Evolutionary conservation across 1,140 invertebrate genomes (phyloP).

Genomic region (Cydia fagiglandana): DNA sequence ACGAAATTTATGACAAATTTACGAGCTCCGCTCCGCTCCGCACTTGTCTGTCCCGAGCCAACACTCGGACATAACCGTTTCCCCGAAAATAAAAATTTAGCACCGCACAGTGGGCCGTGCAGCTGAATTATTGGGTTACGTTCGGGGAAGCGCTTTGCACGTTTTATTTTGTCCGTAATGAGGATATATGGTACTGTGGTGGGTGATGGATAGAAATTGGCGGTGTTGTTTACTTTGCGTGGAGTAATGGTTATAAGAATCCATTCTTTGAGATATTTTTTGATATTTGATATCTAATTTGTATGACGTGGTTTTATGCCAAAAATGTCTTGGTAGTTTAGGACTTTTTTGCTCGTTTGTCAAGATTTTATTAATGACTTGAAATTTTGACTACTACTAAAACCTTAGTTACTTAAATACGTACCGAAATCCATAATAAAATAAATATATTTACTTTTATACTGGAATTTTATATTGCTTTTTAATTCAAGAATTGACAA

Average conservation of each 20-base stretch:
- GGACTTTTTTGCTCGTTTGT: too few relatives aligned
- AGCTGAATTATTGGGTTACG: constrained; percentile 47
- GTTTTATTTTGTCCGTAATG: constrained; percentile 46
- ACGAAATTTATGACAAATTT: constrained; percentile 44
- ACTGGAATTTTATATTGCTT: too few relatives aligned
- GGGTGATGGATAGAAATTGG: constrained; percentile 35
- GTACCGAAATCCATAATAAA: too few relatives aligned
- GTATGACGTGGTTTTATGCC: neutral
- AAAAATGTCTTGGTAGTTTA: too few relatives aligned
- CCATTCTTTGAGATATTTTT: neutral
- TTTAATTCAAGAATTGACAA: too few relatives aligned
- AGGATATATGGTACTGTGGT: constrained; percentile 37
- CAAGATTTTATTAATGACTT: too few relatives aligned
- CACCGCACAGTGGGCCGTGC: constrained; percentile 50
- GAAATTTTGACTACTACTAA: too few relatives aligned
- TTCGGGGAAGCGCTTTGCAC: constrained; percentile 40
- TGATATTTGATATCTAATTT: neutral
- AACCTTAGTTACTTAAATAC: too few relatives aligned
- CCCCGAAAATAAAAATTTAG: constrained; percentile 65
- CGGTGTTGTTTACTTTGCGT: constrained; percentile 34
- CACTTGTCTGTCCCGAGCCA: constrained; percentile 42
- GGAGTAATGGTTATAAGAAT: neutral
- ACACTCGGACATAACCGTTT: constrained; percentile 65
- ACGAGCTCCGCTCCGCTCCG: constrained; percentile 37
- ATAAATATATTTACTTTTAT: too few relatives aligned